Conservation (phyloP, 2,797 vertebrate genomes). For the Coilia nasus region DNA sequence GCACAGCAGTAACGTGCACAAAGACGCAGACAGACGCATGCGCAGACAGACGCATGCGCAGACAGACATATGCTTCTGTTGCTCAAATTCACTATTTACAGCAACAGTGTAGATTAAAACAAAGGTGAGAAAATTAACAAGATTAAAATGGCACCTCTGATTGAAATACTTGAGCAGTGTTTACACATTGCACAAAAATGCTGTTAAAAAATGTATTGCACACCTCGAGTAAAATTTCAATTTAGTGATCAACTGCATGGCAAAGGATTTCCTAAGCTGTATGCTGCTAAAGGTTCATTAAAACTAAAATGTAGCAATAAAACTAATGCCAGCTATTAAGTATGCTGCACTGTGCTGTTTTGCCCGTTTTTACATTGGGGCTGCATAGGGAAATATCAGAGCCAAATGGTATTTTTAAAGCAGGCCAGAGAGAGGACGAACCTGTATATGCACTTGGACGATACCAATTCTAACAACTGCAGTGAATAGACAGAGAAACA, state of each 20-base stretch:
- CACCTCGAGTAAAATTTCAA: too few relatives aligned
- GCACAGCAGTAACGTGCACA: too few relatives aligned
- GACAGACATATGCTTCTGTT: neutral
- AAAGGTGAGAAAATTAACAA: too few relatives aligned
- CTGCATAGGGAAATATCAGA: neutral
- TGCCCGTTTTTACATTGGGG: too few relatives aligned
- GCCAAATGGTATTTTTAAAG: neutral
- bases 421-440: neutral
- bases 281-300: neutral
- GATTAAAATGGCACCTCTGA: neutral
- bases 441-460: neutral
- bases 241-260: neutral
- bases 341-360: too few relatives aligned
- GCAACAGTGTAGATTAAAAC: neutral
- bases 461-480: neutral
- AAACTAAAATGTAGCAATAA: too few relatives aligned
- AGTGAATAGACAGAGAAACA: neutral
- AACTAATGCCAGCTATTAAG: too few relatives aligned
- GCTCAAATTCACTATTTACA: neutral
- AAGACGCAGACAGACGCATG: neutral
- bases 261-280: neutral
- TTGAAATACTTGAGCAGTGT: neutral
- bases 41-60: constrained; percentile 22
- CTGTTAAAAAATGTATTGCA: too few relatives aligned
- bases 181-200: neutral